phyloP scores from a whole-genome alignment of 2,113 vertebrate genomes.

The Nothocercus julius region DNA sequence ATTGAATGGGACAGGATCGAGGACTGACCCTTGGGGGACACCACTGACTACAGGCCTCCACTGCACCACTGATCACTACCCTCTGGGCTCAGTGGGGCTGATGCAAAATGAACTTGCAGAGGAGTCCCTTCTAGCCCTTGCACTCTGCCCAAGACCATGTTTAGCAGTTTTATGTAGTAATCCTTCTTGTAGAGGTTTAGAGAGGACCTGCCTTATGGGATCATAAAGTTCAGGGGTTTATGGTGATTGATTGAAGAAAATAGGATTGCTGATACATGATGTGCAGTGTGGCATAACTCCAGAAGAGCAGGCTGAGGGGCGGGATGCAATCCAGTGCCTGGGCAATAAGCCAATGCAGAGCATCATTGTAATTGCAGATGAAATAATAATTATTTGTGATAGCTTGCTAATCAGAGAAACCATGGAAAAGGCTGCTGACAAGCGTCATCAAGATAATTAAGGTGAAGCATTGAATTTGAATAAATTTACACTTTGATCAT shows the following conservation, averaged over 20 bases:
- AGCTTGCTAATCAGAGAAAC: constrained; percentile 73
- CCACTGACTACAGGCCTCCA: too few species aligned
- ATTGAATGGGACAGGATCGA: too few species aligned
- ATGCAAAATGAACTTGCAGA: neutral
- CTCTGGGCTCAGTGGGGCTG: neutral
- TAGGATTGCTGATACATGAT: constrained; percentile 3
- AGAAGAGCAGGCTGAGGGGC: neutral
- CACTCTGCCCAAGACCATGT: neutral
- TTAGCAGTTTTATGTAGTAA: neutral
- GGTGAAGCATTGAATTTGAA: constrained; percentile 75
- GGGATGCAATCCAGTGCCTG: neutral
- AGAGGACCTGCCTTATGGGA: neutral
- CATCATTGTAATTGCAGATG: constrained; percentile 75
- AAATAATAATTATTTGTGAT: constrained; percentile 80
- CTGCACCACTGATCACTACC: too few species aligned
- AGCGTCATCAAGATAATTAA: constrained; percentile 76
- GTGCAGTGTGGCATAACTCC: neutral
- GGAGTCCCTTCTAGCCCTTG: neutral
- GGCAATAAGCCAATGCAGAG: constrained; percentile 50
- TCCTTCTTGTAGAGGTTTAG: neutral
- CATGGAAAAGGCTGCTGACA: constrained; percentile 73
- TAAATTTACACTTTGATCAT: constrained; percentile 79
- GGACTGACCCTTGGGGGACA: too few species aligned
- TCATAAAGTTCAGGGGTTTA: constrained; percentile 28
- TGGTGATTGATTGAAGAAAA: constrained; percentile 35